Conservation (phyloP, 1,140 invertebrate genomes). For the Dendrolimus kikuchii region DNA sequence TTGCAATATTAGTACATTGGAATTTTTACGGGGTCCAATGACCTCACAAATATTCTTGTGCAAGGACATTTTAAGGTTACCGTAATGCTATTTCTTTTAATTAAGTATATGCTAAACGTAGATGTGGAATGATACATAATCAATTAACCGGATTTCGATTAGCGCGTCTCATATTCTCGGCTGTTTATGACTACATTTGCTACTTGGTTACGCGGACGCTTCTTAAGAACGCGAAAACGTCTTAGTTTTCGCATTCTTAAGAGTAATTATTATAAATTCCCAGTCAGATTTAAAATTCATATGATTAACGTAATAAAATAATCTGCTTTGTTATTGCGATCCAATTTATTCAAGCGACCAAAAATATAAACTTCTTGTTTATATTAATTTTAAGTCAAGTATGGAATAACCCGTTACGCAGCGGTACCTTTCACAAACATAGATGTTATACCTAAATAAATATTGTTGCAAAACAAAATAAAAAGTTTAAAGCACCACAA, state of each 20-base stretch:
- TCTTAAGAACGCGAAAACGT: too few relatives aligned
- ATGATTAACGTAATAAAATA: too few relatives aligned
- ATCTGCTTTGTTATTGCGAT: too few relatives aligned
- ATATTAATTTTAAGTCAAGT: too few relatives aligned
- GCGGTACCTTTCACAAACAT: too few relatives aligned
- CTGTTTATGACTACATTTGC: constrained; percentile 23
- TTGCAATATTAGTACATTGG: constrained; percentile 7
- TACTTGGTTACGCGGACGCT: constrained; percentile 39
- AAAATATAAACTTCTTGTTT: too few relatives aligned
- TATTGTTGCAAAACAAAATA: too few relatives aligned
- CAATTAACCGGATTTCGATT: constrained; percentile 29
- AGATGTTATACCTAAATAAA: too few relatives aligned
- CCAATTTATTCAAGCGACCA: too few relatives aligned
- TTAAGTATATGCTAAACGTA: constrained; percentile 15
- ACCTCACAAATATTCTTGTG: constrained; percentile 14
- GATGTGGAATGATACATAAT: constrained; percentile 21
- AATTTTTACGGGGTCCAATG: constrained; percentile 15
- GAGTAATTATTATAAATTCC: not conserved
- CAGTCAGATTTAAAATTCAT: too few relatives aligned
- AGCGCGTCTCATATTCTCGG: constrained; percentile 18
- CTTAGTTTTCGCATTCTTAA: constrained; percentile 5
- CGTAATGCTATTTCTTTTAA: constrained; percentile 14
- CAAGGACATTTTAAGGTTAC: constrained; percentile 20
- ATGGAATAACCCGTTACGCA: too few relatives aligned
- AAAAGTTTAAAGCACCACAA: too few relatives aligned